Percentiles rank a stretch among this genome's conserved stretches.
phyloP scores from a whole-genome alignment of 2,888 invertebrate genomes.

The Hoplodrina blanda region DNA sequence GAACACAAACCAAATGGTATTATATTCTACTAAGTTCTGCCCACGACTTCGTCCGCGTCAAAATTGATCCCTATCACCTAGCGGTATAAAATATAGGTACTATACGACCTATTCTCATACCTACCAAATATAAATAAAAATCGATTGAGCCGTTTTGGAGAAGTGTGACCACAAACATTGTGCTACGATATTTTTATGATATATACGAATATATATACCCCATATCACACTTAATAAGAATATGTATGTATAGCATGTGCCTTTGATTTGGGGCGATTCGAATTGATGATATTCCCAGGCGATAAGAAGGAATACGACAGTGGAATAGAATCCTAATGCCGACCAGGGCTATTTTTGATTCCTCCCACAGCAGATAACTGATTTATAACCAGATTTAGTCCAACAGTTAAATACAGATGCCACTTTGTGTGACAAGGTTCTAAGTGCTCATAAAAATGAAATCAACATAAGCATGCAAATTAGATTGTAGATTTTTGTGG shows the following conservation, averaged over 20 bases:
- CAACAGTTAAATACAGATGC: slow-evolving; percentile 21
- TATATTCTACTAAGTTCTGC: too few relatives aligned
- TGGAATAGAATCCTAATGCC: slow-evolving; percentile 10
- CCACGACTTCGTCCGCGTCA: too few relatives aligned
- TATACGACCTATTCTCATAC: too few relatives aligned
- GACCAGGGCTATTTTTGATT: background rate
- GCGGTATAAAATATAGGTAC: too few relatives aligned
- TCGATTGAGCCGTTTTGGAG: too few relatives aligned
- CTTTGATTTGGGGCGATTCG: slow-evolving; percentile 14
- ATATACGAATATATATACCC: background rate
- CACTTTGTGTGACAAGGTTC: slow-evolving; percentile 23
- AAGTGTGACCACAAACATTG: too few relatives aligned
- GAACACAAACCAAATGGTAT: background rate
- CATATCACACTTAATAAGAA: background rate
- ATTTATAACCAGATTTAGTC: background rate
- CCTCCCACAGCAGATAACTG: background rate
- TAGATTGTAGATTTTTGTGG: slow-evolving; percentile 23
- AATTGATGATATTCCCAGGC: slow-evolving; percentile 27
- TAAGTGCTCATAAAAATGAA: slow-evolving; percentile 37
- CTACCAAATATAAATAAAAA: too few relatives aligned
- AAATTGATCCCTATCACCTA: too few relatives aligned
- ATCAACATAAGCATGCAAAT: slow-evolving; percentile 40
- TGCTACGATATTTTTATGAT: background rate
- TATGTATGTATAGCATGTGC: background rate
- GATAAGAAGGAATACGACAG: slow-evolving; percentile 9